Base-by-base conservation (phyloP, 2,888 invertebrate genomes). In the Morpho helenor region DNA sequence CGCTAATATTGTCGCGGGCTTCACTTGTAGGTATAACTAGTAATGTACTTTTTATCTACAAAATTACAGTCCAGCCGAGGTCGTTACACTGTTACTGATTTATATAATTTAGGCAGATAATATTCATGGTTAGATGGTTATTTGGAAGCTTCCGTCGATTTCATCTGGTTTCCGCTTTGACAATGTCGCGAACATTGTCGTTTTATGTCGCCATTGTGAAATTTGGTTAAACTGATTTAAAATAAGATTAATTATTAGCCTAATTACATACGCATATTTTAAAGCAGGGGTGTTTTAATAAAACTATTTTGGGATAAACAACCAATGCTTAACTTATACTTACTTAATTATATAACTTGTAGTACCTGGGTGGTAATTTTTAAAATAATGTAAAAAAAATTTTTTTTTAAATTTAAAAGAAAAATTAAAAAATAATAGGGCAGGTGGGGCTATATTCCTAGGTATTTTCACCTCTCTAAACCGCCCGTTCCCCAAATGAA, bases 141-240 rank as follows among this genome's bases (percentile, higher is more conserved):
- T 73, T 67, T 68, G 64, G 66, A 58, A 62, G 76, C 78, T 84
- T 87, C 87, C 87, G 86, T 73, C 70, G 80, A 80, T 88, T 85
- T 81, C 87, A 84, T 84, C 86, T 84, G 71, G 62, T 68, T 82
- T 84, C 84, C 84, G 80, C 64, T 51, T 61, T 59, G 59, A 61
- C 60, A 56, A 60, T 59, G 59, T 60, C 60, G 53, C 50, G 48
- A 43, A 56, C 49, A 61, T 52, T 47, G 60, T 55, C 52, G 53
- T 47, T 22, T 49, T 46, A 45, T 58, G 51, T 3, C 46, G 16
- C 22, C 10, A 8, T 56, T 46, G 41, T 49, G 42, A 50, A 48
- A 52, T 56, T 52, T 49, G 62, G 69, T 70, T 60, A 56, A 8
- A 52, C n/a, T n/a, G 48, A 48, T 45, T 49, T 45, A 42, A 43